Evolutionary conservation across 2,113 vertebrate genomes (phyloP), one percentile per base, ranked within the genome.

Genomic region (Caracal caracal): DNA sequence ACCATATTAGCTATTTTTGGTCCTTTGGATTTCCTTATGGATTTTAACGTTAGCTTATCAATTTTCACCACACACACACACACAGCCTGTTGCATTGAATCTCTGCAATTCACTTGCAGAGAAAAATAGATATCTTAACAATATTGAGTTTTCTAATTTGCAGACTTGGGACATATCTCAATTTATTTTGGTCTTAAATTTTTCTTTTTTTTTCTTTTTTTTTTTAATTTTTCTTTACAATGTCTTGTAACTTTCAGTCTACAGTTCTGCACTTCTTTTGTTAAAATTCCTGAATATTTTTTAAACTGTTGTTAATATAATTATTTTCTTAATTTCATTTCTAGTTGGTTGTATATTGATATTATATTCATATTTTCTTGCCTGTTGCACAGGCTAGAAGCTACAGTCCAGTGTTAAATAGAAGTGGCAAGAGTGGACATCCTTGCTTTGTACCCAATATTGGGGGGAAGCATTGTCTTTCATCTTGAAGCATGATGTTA

Each of bases 171-270:
- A 63, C 30, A 80, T 61, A 63, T n/a, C 33, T 71, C 4, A 15
- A 22, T 71, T 53, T 73, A 51, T 80, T 86, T 80, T 61, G 43
- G 56, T 88, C 30, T 82, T 81, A 51, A 68, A 30, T 88, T 71
- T 92, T 76, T 88, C n/a, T 92, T 68, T 40, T 76, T 88, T 68
- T 40, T 76, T 88, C 40, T 92, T 68, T n/a, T 76, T 88, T n/a
- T 92, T 68, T 40, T 43, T 1, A 68, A 30, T 88, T 71, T 92
- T 76, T 88, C 40, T 92, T 68, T n/a, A 51, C 30, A 56, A 2
- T 53, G n/a, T 70, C 51, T 30, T 63, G 2, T 79, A 92, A 71
- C 84, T 65, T 82, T 87, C 13, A 65, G 43, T 47, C 1, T 47
- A 73, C 13, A 82, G 33, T 66, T 88, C 43, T 86, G 33, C 2